Conservation (phyloP, 2,888 invertebrate genomes). For the Melanchra persicariae region DNA sequence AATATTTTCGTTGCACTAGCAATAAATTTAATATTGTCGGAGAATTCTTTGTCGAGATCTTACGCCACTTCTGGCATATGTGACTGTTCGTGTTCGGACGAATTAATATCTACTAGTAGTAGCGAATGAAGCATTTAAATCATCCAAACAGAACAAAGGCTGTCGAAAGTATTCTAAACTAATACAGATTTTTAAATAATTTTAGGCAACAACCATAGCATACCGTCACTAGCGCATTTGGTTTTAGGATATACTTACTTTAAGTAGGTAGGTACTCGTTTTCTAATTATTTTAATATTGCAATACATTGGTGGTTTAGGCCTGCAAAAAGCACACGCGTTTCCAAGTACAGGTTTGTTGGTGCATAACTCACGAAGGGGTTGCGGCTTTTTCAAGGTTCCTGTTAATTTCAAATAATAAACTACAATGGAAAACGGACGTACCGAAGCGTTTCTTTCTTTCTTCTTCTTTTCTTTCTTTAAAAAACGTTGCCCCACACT, state of each 20-base stretch:
- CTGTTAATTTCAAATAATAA: background rate
- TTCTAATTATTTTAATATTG: slow-evolving; percentile 23
- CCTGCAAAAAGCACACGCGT: slow-evolving; percentile 72
- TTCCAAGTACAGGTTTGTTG: slow-evolving; percentile 7
- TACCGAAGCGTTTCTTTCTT: background rate
- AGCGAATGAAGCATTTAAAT: slow-evolving; percentile 26
- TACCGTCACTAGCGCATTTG: slow-evolving; percentile 47
- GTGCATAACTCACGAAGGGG: background rate
- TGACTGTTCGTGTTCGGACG: slow-evolving; percentile 41
- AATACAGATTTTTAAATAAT: slow-evolving; percentile 44
- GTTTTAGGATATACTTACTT: slow-evolving; percentile 43
- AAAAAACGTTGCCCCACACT: too few relatives aligned
- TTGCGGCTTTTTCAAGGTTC: background rate
- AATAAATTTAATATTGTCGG: slow-evolving; percentile 32
- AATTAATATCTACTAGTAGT: slow-evolving; percentile 39
- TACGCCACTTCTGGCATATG: slow-evolving; percentile 44
- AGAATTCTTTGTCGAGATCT: slow-evolving; percentile 16
- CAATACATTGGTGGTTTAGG: slow-evolving; percentile 34
- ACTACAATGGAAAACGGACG: too few relatives aligned
- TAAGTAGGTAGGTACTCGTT: slow-evolving; percentile 31
- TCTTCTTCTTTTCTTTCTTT: too few relatives aligned
- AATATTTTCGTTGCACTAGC: slow-evolving; percentile 56
- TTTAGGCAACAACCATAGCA: slow-evolving; percentile 53
- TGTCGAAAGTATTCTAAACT: slow-evolving; percentile 62
- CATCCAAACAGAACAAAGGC: slow-evolving; percentile 55